These are phyloP conservation scores for Hylomyscus alleni DNA, from an alignment of 2,797 vertebrate genomes.

Conservation along the genomic window DNA sequence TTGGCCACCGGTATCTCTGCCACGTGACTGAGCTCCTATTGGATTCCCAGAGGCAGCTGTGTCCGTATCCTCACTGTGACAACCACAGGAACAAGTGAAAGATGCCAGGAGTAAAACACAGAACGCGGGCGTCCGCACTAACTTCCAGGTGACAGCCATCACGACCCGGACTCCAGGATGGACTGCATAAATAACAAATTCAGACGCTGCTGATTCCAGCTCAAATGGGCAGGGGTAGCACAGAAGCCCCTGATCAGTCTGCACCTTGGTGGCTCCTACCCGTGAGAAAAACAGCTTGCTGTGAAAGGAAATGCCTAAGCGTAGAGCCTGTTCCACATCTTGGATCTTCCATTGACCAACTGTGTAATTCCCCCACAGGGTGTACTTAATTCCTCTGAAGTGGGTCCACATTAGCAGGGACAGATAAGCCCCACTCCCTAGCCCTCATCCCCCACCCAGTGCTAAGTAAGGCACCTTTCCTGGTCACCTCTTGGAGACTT, in stretches of 20 bases:
- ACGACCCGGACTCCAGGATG: background rate
- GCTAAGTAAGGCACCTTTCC: background rate
- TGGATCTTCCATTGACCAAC: background rate
- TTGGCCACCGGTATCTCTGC: background rate
- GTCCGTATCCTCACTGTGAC: background rate
- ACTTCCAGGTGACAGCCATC: background rate
- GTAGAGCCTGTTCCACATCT: background rate
- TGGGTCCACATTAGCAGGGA: background rate
- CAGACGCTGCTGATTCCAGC: background rate
- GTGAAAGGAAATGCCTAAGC: background rate
- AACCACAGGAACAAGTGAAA: background rate
- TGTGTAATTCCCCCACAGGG: background rate
- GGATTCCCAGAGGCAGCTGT: background rate
- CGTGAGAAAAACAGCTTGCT: background rate
- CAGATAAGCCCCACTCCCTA: background rate
- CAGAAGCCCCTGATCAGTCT: background rate
- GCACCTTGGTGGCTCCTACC: background rate
- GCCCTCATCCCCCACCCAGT: background rate
- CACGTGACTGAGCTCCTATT: background rate
- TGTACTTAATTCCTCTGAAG: background rate
- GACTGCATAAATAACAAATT: slow-evolving; percentile 1
- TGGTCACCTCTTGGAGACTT: background rate
- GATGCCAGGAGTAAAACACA: background rate
- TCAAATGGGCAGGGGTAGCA: background rate
- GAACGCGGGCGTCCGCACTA: background rate